Conservation (phyloP, 2,113 vertebrate genomes). For the Callorhinus ursinus region DNA sequence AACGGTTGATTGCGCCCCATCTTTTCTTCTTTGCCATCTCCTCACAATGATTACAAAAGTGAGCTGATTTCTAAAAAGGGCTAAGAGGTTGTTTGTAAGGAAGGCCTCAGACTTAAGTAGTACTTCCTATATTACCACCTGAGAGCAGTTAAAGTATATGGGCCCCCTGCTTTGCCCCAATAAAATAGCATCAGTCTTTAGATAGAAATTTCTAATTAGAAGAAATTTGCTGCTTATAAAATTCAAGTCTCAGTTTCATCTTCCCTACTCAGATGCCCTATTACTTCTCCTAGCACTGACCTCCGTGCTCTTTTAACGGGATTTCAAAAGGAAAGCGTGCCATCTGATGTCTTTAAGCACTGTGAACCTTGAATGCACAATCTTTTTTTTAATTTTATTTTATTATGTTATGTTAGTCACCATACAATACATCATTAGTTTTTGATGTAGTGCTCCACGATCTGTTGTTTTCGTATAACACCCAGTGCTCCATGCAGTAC, state of each 20-base stretch:
- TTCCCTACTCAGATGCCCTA: not conserved
- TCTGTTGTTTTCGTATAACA: no score
- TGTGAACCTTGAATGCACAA: not conserved
- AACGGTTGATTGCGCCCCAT: not conserved
- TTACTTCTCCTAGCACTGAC: not conserved
- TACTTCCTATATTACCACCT: not conserved
- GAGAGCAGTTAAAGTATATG: not conserved
- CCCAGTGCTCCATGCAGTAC: no score
- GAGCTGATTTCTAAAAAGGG: not conserved
- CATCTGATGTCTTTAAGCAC: not conserved
- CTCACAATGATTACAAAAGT: not conserved
- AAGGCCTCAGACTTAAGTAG: not conserved
- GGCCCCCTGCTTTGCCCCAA: not conserved
- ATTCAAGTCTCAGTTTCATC: not conserved
- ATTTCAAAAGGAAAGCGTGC: not conserved
- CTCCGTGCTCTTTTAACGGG: not conserved
- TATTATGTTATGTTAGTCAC: no score
- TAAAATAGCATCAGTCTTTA: not conserved
- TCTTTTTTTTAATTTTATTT: not conserved
- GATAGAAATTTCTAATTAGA: not conserved
- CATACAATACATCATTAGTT: no score
- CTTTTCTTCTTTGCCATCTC: not conserved
- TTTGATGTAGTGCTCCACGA: no score
- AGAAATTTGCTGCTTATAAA: not conserved
- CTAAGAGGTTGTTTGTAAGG: no score